These are phyloP conservation scores for Pavo muticus DNA, from an alignment of 2,113 vertebrate species.

Conservation along the genomic window DNA sequence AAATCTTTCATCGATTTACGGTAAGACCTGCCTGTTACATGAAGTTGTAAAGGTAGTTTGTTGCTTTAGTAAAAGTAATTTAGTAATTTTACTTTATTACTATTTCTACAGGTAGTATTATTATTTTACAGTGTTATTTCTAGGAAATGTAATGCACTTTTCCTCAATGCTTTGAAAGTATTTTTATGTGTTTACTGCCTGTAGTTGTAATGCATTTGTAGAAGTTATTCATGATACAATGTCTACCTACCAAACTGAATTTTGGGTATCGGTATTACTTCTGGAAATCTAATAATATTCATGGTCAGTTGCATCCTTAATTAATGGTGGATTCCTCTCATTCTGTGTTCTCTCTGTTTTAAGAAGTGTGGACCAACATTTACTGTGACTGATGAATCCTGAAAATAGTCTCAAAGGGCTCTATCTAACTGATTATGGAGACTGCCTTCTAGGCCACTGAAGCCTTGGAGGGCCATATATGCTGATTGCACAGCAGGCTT, in stretches of 20 bases:
- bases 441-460: conserved; percentile 44
- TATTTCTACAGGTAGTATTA: background rate
- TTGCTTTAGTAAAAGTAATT: background rate
- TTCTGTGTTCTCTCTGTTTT: conserved; percentile 22
- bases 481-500: conserved; percentile 53
- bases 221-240: background rate
- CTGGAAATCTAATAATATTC: background rate
- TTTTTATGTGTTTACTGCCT: background rate
- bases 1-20: background rate
- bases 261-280: background rate
- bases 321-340: background rate
- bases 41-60: background rate
- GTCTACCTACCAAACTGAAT: background rate
- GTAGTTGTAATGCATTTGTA: background rate
- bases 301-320: conserved; percentile 46
- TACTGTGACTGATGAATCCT: conserved; percentile 19
- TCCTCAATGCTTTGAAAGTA: background rate
- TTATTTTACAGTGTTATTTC: background rate
- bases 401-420: conserved; percentile 26
- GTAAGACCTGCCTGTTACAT: background rate
- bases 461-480: conserved; percentile 39
- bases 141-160: background rate
- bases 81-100: background rate
- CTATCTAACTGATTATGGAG: background rate
- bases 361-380: conserved; percentile 3